Conservation (phyloP, 2,888 invertebrate species). For the Steinernema carpocapsae region DNA sequence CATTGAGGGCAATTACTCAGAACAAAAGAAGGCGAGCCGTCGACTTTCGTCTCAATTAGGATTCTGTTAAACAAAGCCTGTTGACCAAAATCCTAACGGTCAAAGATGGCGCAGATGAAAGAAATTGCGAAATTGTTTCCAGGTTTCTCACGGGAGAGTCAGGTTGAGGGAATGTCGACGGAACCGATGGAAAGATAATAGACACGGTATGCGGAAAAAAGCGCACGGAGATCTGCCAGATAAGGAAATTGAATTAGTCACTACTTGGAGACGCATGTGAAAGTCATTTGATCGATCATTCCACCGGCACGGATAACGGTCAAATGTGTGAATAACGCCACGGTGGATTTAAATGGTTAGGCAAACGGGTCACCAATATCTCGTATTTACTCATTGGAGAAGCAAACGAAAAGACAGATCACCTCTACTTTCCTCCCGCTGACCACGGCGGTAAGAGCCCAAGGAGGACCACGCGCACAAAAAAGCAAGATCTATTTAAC, state of each 20-base stretch:
- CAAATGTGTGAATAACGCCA: slow-evolving; percentile 13
- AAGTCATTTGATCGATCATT: background rate
- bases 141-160: background rate
- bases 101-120: background rate
- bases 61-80: background rate
- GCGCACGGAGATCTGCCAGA: background rate
- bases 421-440: background rate
- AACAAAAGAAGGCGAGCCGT: slow-evolving; percentile 9
- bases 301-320: background rate
- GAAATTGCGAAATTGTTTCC: background rate
- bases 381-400: slow-evolving; percentile 26
- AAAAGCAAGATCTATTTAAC: slow-evolving; percentile 8
- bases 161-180: background rate
- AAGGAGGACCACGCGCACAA: background rate
- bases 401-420: slow-evolving; percentile 31
- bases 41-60: background rate
- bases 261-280: background rate
- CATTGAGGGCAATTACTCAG: slow-evolving; percentile 30
- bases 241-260: background rate
- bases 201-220: background rate
- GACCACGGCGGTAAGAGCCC: slow-evolving; percentile 13
- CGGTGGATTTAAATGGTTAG: slow-evolving; percentile 4
- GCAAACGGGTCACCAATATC: slow-evolving; percentile 33
- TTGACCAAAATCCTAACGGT: background rate
- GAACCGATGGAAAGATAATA: slow-evolving; percentile 15